Percentiles rank a stretch among this genome's conserved stretches.
These are phyloP conservation scores for Stegophylla sp. DNA, from an alignment of 2,888 invertebrate species.

Conservation along the genomic window DNA sequence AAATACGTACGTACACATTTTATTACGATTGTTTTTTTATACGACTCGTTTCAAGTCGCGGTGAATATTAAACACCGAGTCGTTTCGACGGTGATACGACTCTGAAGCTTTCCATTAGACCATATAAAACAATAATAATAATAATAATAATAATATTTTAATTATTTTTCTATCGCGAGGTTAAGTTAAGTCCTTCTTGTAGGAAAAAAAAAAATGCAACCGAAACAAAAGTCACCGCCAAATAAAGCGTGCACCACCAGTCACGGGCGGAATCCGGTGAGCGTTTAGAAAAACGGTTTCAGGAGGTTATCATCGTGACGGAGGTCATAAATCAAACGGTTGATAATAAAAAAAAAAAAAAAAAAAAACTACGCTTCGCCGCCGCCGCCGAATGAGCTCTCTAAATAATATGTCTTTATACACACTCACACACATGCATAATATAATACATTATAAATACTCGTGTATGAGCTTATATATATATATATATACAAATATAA, in stretches of 20 bases:
- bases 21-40: too few relatives aligned
- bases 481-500: too few relatives aligned
- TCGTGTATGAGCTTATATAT: background rate
- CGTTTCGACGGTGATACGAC: conserved; percentile 4
- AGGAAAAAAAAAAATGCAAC: background rate
- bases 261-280: conserved; percentile 10
- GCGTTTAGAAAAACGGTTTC: conserved; percentile 15
- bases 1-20: too few relatives aligned
- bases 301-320: conserved; percentile 29
- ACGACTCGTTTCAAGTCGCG: too few relatives aligned
- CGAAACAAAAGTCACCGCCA: conserved; percentile 7
- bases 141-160: conserved; percentile 6
- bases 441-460: background rate
- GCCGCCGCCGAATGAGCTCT: conserved; percentile 12
- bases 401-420: too few relatives aligned
- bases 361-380: too few relatives aligned
- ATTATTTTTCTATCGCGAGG: conserved; percentile 35
- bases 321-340: conserved; percentile 38
- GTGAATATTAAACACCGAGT: background rate
- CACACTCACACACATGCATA: background rate
- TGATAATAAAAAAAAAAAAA: conserved; percentile 40
- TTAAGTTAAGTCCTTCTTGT: background rate
- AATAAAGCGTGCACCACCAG: background rate
- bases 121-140: conserved; percentile 22
- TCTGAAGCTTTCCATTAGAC: background rate